Percentiles rank a stretch among this genome's conserved stretches.
Evolutionary conservation across 2,113 vertebrate species (phyloP).

Genomic region (Oenanthe melanoleuca): DNA sequence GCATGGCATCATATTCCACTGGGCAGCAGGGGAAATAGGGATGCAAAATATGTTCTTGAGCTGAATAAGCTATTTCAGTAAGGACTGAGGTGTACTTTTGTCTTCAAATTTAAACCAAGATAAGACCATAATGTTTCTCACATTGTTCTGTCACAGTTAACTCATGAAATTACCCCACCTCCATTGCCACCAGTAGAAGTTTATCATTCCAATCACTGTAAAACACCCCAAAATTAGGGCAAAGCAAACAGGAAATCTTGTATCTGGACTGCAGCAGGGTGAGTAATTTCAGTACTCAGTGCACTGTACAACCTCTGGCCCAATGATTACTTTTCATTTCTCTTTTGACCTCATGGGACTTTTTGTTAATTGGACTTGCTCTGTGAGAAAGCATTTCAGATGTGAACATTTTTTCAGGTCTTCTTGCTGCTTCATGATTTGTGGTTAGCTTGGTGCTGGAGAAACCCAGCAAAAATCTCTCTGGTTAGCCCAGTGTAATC

Average conservation of each 20-base stretch:
- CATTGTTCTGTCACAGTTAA: background rate
- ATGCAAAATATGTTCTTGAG: conserved; percentile 31
- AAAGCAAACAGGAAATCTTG: conserved; percentile 22
- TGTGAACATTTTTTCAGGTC: background rate
- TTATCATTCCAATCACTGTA: background rate
- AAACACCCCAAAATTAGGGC: background rate
- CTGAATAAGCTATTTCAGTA: conserved; percentile 34
- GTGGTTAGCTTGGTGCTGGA: conserved; percentile 4
- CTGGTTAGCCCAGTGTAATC: background rate
- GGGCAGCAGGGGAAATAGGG: background rate
- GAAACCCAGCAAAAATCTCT: conserved; percentile 30
- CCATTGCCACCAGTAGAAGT: background rate
- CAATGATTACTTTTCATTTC: background rate
- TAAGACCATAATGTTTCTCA: background rate
- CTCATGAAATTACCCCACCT: background rate
- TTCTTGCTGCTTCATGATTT: conserved; percentile 20
- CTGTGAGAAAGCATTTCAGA: background rate
- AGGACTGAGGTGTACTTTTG: conserved; percentile 11
- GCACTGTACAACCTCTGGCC: background rate
- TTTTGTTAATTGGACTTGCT: conserved; percentile 4
- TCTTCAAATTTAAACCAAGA: conserved; percentile 7
- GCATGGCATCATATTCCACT: conserved; percentile 45
- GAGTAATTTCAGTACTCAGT: conserved; percentile 20
- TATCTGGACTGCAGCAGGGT: background rate
- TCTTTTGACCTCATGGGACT: conserved; percentile 25